A percentile compares a stretch with the other conserved stretches of the same genome.
phyloP scores from a whole-genome alignment of 2,888 invertebrate genomes.

The Gymnocheta viridis region DNA sequence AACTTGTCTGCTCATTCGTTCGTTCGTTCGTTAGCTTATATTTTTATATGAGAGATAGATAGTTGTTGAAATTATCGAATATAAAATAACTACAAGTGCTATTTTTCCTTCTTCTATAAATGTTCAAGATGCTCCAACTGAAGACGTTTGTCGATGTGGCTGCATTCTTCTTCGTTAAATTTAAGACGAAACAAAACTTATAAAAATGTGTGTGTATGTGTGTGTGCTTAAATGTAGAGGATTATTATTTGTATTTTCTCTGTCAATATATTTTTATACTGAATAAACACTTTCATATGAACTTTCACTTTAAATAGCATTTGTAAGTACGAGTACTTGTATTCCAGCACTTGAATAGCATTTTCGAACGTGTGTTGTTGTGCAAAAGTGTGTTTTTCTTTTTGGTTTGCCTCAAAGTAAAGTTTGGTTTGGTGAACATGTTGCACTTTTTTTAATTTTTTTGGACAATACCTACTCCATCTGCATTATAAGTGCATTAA shows the following conservation, averaged over 20 bases:
- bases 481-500: conserved; percentile 54
- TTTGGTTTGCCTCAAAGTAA: conserved; percentile 14
- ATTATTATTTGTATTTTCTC: conserved; percentile 56
- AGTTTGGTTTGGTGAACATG: conserved; percentile 36
- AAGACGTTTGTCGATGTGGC: conserved; percentile 31
- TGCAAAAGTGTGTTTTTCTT: conserved; percentile 4
- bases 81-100: conserved; percentile 7
- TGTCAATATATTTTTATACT: conserved; percentile 56
- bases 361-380: neutral
- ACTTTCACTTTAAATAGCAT: conserved; percentile 68
- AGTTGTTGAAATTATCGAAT: neutral
- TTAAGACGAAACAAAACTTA: neutral
- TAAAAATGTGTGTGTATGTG: conserved; percentile 1
- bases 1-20: neutral
- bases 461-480: conserved; percentile 32
- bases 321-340: conserved; percentile 37
- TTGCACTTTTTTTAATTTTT: conserved; percentile 21
- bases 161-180: conserved; percentile 23
- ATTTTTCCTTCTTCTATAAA: neutral
- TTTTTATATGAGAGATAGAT: neutral
- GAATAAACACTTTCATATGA: conserved; percentile 65
- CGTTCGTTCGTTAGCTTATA: neutral
- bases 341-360: conserved; percentile 9
- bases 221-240: neutral
- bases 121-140: neutral